Percentiles rank a stretch among this genome's conserved stretches.
Conservation (phyloP, 2,113 vertebrate species). For the Callipepla californica region DNA sequence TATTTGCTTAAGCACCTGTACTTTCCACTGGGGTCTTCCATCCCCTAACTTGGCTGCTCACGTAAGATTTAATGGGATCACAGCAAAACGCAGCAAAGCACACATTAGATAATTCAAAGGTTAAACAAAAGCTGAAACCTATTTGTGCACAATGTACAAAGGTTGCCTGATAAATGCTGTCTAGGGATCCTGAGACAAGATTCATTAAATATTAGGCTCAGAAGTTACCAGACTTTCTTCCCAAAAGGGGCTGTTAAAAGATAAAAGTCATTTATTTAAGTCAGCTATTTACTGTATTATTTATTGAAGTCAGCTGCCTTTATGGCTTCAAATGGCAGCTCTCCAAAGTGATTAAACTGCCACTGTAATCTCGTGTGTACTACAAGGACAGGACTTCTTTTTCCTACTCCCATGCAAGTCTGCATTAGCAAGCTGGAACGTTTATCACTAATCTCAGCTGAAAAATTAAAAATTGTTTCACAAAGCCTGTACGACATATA, state of each 20-base stretch:
- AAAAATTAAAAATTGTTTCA: not conserved
- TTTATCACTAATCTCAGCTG: not conserved
- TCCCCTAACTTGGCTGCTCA: fast-evolving
- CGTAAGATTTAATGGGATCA: not conserved
- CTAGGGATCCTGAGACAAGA: not conserved
- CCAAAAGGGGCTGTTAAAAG: constrained; percentile 23
- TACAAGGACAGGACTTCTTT: not conserved
- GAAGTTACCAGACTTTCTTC: not conserved
- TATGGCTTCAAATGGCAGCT: not conserved
- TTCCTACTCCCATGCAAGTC: not conserved
- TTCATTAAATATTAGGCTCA: not conserved
- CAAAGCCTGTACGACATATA: not conserved
- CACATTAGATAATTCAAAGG: not conserved
- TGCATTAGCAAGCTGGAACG: not conserved
- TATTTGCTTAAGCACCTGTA: not conserved
- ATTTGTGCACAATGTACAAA: not conserved
- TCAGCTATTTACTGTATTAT: not conserved
- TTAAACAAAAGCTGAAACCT: not conserved
- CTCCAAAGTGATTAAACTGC: not conserved
- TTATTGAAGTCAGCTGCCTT: constrained; percentile 27
- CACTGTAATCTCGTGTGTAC: not conserved
- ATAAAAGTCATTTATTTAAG: not conserved
- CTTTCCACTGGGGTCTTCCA: constrained; percentile 2
- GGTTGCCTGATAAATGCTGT: not conserved
- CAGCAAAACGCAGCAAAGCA: not conserved